Conservation (phyloP, 2,888 invertebrate genomes). For the Pseudococcus jackbeardsleyi region DNA sequence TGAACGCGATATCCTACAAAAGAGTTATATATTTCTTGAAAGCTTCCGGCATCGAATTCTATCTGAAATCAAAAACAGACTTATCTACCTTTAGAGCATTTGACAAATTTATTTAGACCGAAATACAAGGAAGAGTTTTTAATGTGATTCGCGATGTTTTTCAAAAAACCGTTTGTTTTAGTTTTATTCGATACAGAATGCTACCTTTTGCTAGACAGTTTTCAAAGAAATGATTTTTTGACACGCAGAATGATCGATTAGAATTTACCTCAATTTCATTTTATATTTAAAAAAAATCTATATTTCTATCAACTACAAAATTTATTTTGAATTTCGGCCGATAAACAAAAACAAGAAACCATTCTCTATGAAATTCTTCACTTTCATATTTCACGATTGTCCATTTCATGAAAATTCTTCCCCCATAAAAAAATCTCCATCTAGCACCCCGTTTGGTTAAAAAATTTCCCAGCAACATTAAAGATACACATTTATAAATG, state of each 20-base stretch:
- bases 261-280: not conserved
- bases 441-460: not conserved
- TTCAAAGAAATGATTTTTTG: not conserved
- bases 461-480: not conserved
- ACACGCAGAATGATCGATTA: not conserved
- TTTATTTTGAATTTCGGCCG: too few relatives aligned
- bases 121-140: constrained; percentile 45
- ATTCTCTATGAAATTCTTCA: too few relatives aligned
- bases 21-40: constrained; percentile 56
- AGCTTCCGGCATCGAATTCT: constrained; percentile 55
- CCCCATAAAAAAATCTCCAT: not conserved
- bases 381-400: not conserved
- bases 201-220: not conserved
- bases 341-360: not conserved
- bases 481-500: constrained; percentile 13
- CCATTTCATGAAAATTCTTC: not conserved
- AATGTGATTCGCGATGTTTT: constrained; percentile 46
- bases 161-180: constrained; percentile 49
- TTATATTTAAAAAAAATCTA: not conserved
- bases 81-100: constrained; percentile 50
- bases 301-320: not conserved
- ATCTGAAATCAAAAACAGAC: constrained; percentile 56
- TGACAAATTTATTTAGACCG: constrained; percentile 53
- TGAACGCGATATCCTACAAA: constrained; percentile 55
- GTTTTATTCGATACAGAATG: not conserved